Base-by-base conservation (phyloP, 2,797 vertebrate species). In the Periparus ater region DNA sequence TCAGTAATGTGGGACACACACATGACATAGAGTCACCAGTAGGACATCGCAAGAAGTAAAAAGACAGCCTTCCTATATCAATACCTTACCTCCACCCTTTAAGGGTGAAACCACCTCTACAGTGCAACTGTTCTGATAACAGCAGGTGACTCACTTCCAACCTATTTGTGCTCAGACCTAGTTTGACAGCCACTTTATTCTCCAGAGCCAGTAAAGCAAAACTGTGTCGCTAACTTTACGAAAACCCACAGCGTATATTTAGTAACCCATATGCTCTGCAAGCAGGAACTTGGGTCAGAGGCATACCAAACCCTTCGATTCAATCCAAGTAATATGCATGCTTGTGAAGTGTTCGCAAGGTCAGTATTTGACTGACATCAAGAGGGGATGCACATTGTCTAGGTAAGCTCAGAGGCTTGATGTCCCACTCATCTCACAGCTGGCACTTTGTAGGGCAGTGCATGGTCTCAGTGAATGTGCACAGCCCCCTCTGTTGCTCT, bases 81-180 rank as follows among this genome's bases (percentile, higher is more conserved):
- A 48, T 7, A 53, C 29, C 66, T 89, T 79, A 85, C 58, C 70
- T 89, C 87, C 67, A 51, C 60, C 53, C 73, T 90, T 68, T 60
- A 76, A 74, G 44, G 91, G 67, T 0, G 1, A 84, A 96, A 51
- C 29, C 30, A 38, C 70, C 50, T 81, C 70, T 90, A 48, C 48
- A 32, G 36, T 29, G 50, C 82, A 78, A 70, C 53, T 91, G 73
- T 76, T 82, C 85, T 76, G 88, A n/a, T 81, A 91, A 91, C 47
- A 95, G 85, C 63, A 74, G 45, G 71, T 92, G 92, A 92, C 89
- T 91, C 88, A 66, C 58, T 95, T 80, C 61, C 80, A 89, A 47
- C 76, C 71, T 82, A 57, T 75, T 76, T 88, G 63, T 79, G 88
- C 77, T 93, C 89, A 93, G 93, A 95, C 94, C 91, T 86, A 94